Percentiles rank a stretch among this genome's conserved stretches.
phyloP scores from a whole-genome alignment of 92 coral and sea anemone genomes.

The Plumapathes pennacea region DNA sequence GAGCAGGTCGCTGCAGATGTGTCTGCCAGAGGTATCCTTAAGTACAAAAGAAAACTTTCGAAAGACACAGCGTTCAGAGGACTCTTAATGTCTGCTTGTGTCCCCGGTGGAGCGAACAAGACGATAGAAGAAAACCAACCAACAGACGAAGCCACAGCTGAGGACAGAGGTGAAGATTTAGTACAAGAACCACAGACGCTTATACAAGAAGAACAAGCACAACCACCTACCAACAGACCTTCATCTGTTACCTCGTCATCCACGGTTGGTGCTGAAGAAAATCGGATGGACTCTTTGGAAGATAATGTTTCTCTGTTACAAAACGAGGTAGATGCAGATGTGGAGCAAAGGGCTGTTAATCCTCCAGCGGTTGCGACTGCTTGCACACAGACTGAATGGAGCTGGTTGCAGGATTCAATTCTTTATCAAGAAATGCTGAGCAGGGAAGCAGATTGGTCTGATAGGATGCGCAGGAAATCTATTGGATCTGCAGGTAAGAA shows the following conservation, averaged over 20 bases:
- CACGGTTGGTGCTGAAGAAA: slow-evolving; percentile 31
- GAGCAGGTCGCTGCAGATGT: slow-evolving; percentile 46
- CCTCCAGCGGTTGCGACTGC: slow-evolving; percentile 54
- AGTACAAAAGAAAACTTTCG: neutral
- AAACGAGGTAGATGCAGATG: too few species aligned
- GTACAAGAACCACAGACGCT: neutral
- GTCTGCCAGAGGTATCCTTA: slow-evolving; percentile 47
- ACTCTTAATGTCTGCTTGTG: slow-evolving; percentile 12
- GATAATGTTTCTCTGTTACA: too few species aligned
- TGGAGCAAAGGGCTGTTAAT: too few species aligned
- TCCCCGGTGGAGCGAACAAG: neutral
- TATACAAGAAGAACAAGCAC: slow-evolving; percentile 10
- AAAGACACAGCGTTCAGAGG: slow-evolving; percentile 14
- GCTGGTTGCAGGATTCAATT: slow-evolving; percentile 78
- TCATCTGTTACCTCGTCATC: slow-evolving; percentile 48
- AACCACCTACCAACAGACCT: slow-evolving; percentile 32
- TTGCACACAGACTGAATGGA: slow-evolving; percentile 84
- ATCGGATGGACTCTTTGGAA: too few species aligned
- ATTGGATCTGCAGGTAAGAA: too few species aligned
- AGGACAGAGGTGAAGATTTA: neutral
- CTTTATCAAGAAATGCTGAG: slow-evolving; percentile 46
- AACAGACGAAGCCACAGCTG: too few species aligned
- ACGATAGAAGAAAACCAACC: neutral
- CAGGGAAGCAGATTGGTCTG: slow-evolving; percentile 50
- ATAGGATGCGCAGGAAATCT: slow-evolving; percentile 6